Conservation (phyloP, 2,888 invertebrate genomes). For the Pediacus dermestoides region DNA sequence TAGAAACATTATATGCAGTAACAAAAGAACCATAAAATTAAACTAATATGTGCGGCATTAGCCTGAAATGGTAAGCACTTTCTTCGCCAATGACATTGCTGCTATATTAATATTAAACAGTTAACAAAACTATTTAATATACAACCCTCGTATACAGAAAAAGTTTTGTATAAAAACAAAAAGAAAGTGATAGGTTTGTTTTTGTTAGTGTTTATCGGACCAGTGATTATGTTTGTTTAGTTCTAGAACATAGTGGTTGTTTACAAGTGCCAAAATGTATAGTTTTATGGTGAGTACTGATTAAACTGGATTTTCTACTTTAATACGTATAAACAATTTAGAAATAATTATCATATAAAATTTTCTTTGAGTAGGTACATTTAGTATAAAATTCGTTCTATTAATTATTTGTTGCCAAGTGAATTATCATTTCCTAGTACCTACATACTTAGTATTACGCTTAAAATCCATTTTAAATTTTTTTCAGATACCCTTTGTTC, state of each 20-base stretch:
- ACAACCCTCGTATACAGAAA: conserved; percentile 39
- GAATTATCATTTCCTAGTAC: no score
- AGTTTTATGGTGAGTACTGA: background rate
- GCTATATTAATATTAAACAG: conserved; percentile 38
- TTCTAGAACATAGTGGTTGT: conserved; percentile 5
- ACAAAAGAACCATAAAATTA: no score
- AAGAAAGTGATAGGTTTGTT: conserved; percentile 41
- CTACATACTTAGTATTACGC: no score
- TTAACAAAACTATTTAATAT: conserved; percentile 36
- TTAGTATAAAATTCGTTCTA: no score
- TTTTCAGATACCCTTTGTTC: conserved; percentile 24
- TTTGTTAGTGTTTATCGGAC: conserved; percentile 27
- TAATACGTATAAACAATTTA: no score
- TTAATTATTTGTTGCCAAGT: no score
- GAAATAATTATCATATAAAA: no score
- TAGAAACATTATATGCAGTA: no score
- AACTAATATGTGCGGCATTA: conserved; percentile 30
- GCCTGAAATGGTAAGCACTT: no score
- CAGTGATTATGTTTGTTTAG: conserved; percentile 30
- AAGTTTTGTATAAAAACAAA: conserved; percentile 41
- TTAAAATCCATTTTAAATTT: no score
- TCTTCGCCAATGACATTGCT: conserved; percentile 37
- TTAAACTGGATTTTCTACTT: no score
- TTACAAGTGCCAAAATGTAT: background rate
- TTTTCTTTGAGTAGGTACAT: no score